phyloP scores from a whole-genome alignment of 1,140 invertebrate genomes.

The Leptinotarsa defecta region DNA sequence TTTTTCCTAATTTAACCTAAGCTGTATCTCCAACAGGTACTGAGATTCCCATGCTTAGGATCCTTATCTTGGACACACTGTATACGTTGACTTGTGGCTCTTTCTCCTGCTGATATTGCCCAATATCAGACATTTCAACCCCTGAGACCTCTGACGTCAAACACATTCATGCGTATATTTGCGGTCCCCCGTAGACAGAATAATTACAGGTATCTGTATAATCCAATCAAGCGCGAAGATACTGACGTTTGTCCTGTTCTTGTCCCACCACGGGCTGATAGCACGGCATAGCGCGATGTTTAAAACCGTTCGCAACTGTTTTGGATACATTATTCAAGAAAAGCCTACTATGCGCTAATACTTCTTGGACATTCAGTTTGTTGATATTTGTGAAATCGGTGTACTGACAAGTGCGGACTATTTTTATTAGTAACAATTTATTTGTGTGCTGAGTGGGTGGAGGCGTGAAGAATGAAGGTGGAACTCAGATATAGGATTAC shows the following conservation, averaged over 20 bases:
- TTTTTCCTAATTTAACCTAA: no score
- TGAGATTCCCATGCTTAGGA: no score
- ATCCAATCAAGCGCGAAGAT: not conserved
- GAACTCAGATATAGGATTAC: conserved; percentile 14
- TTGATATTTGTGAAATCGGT: conserved; percentile 5
- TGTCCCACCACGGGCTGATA: not conserved
- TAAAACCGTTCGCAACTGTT: conserved; percentile 16
- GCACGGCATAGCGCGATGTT: not conserved
- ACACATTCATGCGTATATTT: no score
- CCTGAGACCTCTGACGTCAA: no score
- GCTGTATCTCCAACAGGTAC: no score
- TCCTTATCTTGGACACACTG: no score
- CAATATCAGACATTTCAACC: no score
- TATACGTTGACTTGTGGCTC: no score
- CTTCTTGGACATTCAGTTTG: not conserved
- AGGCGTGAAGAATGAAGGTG: not conserved
- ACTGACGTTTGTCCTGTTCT: not conserved
- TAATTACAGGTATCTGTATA: not conserved
- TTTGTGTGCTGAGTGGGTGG: not conserved
- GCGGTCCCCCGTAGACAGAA: not conserved
- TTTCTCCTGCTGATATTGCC: no score
- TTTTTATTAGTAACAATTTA: not conserved
- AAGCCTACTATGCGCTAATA: not conserved
- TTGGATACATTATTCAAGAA: conserved; percentile 15
- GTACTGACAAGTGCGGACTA: not conserved